These are phyloP conservation scores for Aphrocallistes beatrix DNA, from an alignment of 37 sponge, comb jelly and placozoan genomes.

Conservation along the genomic window DNA sequence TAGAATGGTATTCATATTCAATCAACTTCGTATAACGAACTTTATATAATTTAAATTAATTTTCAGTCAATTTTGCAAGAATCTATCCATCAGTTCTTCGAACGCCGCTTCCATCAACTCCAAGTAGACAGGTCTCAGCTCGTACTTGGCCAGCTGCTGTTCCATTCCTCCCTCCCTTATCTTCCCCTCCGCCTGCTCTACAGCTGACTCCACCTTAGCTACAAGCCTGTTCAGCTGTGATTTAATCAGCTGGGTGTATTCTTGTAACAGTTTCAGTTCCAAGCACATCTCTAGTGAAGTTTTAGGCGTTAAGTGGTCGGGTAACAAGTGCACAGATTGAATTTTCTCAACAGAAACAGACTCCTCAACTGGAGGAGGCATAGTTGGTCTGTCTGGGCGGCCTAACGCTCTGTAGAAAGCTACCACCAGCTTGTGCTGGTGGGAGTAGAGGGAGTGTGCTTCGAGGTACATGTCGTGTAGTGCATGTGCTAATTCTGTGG, in stretches of 20 bases:
- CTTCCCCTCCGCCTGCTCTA: too few relatives aligned
- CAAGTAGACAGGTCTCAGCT: background rate
- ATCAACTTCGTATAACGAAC: too few relatives aligned
- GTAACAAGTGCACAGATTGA: background rate
- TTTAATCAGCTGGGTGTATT: background rate
- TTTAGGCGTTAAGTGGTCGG: background rate
- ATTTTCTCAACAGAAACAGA: background rate
- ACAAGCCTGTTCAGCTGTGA: background rate
- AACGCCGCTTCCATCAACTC: background rate
- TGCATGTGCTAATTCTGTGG: background rate
- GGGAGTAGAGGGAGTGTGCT: background rate
- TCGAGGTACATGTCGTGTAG: background rate
- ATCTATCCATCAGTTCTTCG: constrained; percentile 3
- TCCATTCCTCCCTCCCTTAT: background rate
- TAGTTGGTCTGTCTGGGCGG: background rate
- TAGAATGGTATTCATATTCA: too few relatives aligned
- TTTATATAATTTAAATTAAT: too few relatives aligned
- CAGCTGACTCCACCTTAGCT: background rate
- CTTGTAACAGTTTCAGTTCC: background rate
- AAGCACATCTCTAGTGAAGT: background rate
- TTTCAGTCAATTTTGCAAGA: constrained; percentile 1
- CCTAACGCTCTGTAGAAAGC: too few relatives aligned
- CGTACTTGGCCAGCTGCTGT: background rate
- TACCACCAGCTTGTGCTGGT: background rate
- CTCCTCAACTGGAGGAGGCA: background rate